Conservation (phyloP, 64 coral and sea anemone species). For the Cladopsammia gracilis region DNA sequence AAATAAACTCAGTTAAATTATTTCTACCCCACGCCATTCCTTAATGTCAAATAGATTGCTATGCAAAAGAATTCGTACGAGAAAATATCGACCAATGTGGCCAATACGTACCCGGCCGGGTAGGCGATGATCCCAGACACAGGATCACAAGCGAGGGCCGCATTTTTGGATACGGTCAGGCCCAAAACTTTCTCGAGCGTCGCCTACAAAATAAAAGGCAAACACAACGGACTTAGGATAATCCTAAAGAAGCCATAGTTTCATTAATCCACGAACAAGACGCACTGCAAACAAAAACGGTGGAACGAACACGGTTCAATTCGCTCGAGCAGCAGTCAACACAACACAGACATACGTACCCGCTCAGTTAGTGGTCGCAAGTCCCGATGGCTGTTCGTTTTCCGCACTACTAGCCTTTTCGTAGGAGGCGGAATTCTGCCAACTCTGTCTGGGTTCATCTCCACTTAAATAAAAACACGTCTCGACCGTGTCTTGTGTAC, state of each 20-base stretch:
- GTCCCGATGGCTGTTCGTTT: constrained; percentile 96
- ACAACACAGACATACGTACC: constrained; percentile 56
- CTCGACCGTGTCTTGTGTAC: not conserved
- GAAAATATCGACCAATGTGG: not conserved
- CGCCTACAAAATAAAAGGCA: constrained; percentile 64
- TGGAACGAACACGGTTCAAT: not conserved
- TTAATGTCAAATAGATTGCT: not conserved
- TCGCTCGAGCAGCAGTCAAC: not conserved
- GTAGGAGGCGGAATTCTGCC: constrained; percentile 85
- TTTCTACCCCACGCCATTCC: not conserved
- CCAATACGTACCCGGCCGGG: constrained; percentile 90
- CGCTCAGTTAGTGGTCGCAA: constrained; percentile 91
- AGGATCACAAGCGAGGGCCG: constrained; percentile 84
- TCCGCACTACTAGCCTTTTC: constrained; percentile 93
- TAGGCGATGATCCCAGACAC: constrained; percentile 85
- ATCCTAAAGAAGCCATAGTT: not conserved
- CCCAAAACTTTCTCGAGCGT: constrained; percentile 96
- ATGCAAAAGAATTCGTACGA: not conserved
- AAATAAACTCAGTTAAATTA: not conserved
- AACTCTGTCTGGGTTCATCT: constrained; percentile 36
- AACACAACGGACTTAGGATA: constrained; percentile 7
- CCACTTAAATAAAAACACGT: not conserved
- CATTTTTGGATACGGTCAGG: constrained; percentile 83
- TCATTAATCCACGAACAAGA: not conserved
- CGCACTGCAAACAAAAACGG: not conserved